These are phyloP conservation scores for Pelmatolapia mariae DNA, from an alignment of 2,113 vertebrate species.

Conservation along the genomic window DNA sequence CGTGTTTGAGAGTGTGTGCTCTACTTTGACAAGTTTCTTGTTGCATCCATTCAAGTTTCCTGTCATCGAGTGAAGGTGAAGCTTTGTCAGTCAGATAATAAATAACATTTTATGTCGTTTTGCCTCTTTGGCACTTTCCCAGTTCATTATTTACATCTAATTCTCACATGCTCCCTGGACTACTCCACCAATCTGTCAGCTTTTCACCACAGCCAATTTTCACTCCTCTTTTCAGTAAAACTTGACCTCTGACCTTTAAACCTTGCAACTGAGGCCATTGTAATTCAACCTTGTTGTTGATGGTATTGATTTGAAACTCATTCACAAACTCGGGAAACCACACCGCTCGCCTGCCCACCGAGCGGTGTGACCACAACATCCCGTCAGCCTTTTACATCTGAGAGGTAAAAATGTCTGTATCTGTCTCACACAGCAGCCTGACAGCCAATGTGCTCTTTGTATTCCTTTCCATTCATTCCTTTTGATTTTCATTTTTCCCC, in stretches of 20 bases:
- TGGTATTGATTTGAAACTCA: not conserved
- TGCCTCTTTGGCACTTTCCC: not conserved
- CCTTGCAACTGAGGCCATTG: not conserved
- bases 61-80: not conserved
- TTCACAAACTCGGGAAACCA: not conserved
- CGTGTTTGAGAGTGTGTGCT: not conserved
- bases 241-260: not conserved
- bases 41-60: not conserved
- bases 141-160: not conserved
- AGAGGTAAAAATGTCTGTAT: not conserved
- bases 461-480: not conserved
- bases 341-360: not conserved
- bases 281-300: not conserved
- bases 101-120: not conserved
- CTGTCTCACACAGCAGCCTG: not conserved
- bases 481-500: not conserved
- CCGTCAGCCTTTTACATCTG: rapidly evolving
- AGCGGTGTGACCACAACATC: not conserved
- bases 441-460: not conserved
- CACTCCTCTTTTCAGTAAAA: not conserved
- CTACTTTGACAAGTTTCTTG: not conserved
- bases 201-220: not conserved
- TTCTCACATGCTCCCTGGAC: not conserved
- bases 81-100: not conserved
- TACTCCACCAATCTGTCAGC: not conserved